Evolutionary conservation across 2,113 vertebrate genomes (phyloP).

Genomic region (Fregetta grallaria): DNA sequence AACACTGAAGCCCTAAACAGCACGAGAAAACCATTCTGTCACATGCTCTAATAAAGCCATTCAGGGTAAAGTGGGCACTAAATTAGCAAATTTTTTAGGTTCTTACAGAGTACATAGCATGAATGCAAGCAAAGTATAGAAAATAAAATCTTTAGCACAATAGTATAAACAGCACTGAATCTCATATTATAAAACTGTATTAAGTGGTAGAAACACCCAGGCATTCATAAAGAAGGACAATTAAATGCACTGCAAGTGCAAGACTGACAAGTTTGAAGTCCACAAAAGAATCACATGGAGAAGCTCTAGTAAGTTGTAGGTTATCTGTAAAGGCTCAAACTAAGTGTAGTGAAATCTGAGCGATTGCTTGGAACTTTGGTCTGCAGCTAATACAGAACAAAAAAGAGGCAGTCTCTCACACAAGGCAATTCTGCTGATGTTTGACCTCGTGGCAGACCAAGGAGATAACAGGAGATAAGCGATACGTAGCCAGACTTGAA

Average conservation of each 20-base stretch:
- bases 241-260: neutral
- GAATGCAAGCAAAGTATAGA: neutral
- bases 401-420: neutral
- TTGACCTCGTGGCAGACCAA: neutral
- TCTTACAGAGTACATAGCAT: neutral
- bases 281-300: neutral
- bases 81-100: neutral
- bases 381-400: neutral
- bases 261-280: neutral
- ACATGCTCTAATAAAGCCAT: accelerated
- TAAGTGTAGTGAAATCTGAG: neutral
- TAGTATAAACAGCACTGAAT: neutral
- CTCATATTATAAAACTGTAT: neutral
- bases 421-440: neutral
- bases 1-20: neutral
- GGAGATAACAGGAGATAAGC: accelerated
- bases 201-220: neutral
- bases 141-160: neutral
- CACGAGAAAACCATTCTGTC: neutral
- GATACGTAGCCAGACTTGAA: neutral
- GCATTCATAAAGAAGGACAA: neutral
- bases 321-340: neutral
- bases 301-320: neutral
- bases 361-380: neutral
- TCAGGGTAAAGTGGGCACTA: neutral